Evolutionary conservation across 2,888 invertebrate genomes (phyloP), one percentile per base, ranked within the genome.

Genomic region (Eumacrocentrus americanus): DNA sequence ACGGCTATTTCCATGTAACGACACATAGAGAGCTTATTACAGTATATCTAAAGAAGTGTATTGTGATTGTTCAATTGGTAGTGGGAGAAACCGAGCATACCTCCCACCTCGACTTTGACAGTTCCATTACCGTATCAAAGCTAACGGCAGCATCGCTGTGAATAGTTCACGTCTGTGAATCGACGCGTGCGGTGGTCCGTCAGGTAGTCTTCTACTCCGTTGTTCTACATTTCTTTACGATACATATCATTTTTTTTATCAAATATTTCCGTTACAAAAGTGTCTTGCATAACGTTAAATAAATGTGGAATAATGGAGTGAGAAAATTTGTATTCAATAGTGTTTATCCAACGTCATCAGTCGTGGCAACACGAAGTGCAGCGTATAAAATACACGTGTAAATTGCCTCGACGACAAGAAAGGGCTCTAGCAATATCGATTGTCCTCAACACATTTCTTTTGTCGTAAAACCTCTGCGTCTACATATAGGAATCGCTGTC

Each of bases 111-210:
- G 70, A 70, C 74, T 74, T 76, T 77, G 77, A 77, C 77, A 76
- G 77, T 77, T 76, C 75, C 76, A 77, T 78, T 77, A 76, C 72
- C 74, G 77, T 72, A 75, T 76, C 74, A 67, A 64, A 71, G 70
- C 71, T 71, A 74, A 73, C 75, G 75, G 75, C 73, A 67, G 70
- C 67, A 70, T 69, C 68, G 68, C 67, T 68, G 63, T 52, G 55
- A 67, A 63, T 72, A 74, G 70, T 72, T 69, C 67, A 72, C 71
- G 67, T 54, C 66, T 68, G 72, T 65, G 66, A 72, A 74, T 72
- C 71, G 71, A 67, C 70, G 68, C 60, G 67, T 57, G 65, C 69
- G 62, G 64, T 68, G 65, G 65, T 63, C 61, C 56, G 59, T 64
- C 67, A 58, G 67, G 42, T 34, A 50, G 38, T 29, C 50, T 56